phyloP scores from a whole-genome alignment of 2,797 vertebrate species.

The Darevskia nairensis region DNA sequence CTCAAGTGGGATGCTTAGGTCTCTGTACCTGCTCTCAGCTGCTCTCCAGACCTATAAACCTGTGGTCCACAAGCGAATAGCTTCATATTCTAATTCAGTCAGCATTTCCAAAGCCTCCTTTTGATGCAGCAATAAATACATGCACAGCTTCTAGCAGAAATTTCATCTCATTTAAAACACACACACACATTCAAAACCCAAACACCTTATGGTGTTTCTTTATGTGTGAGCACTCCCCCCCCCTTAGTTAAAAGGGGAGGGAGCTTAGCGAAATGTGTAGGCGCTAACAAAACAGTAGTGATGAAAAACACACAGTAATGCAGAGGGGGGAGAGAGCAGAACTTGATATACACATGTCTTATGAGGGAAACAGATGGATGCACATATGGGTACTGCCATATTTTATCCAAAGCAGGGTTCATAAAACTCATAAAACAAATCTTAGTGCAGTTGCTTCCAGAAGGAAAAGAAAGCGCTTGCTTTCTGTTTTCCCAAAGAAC shows the following conservation, averaged over 20 bases:
- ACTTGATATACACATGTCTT: neutral
- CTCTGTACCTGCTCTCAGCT: neutral
- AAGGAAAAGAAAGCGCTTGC: neutral
- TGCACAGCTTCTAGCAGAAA: neutral
- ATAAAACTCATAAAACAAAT: slow-evolving; percentile 31
- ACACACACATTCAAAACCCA: neutral
- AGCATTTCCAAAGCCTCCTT: neutral
- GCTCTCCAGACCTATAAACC: neutral
- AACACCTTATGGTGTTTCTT: neutral
- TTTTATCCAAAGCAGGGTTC: slow-evolving; percentile 24
- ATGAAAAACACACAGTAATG: neutral
- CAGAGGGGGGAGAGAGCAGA: neutral
- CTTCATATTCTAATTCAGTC: neutral
- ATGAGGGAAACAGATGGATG: slow-evolving; percentile 13
- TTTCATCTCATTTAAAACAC: slow-evolving; percentile 11
- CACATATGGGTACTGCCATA: slow-evolving; percentile 4
- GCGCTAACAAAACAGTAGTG: neutral
- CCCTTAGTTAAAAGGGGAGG: neutral
- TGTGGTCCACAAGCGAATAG: neutral
- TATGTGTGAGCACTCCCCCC: neutral
- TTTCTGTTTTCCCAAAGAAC: too few species aligned
- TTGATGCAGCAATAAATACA: neutral
- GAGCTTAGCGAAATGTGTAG: neutral
- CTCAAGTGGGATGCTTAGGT: neutral
- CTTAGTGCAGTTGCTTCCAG: slow-evolving; percentile 21